Percentiles rank a stretch among this genome's conserved stretches.
Conservation (phyloP, 2,113 vertebrate genomes). For the sheep (Ovis aries) region ARS-UI_Ramb_v3.0 NC_056061.1:48264501-48265000, state of each 20-base stretch:
- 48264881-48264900: not conserved
- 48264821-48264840: not conserved
- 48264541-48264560: not conserved
- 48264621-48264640: not conserved
- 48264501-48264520: not conserved
- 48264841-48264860: not conserved
- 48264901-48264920: not conserved
- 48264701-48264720: not conserved
- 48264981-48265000: not conserved
- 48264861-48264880: not conserved
- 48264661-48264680: not conserved
- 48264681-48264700: not conserved
- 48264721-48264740: not conserved
- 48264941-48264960: not conserved
- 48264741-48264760: not conserved
- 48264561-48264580: not conserved
- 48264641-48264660: not conserved
- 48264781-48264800: not conserved
- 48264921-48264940: not conserved
- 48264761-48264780: not conserved
- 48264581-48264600: not conserved
- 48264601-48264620: not conserved
- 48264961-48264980: not conserved
- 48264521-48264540: not conserved
- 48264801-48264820: not conserved